Base-by-base conservation (phyloP, 1,140 invertebrate genomes). In the Philotrypesis tridentata region DNA sequence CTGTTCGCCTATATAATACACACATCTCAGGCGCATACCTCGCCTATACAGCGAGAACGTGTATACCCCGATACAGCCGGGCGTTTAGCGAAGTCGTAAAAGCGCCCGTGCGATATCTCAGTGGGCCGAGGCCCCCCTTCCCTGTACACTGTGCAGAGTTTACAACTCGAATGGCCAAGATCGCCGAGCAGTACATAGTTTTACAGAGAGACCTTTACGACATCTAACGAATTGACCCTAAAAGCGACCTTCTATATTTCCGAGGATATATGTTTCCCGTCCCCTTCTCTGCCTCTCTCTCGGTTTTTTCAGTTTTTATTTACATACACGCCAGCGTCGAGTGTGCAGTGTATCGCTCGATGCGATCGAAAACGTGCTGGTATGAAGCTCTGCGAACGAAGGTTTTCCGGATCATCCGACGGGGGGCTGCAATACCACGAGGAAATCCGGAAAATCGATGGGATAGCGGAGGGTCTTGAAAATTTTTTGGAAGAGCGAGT, bases 21-120 rank as follows among this genome's bases (percentile, higher is more conserved):
- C n/a, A n/a, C 21, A 3, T 17, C 0, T 17, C 0, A n/a, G n/a
- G 48, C 48, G 5, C n/a, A 55, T 17, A 43, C 40, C 40, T 43
- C 40, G 40, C 12, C 2, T 37, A 65, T 25, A 23, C 9, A 63
- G 25, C n/a, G 17, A 27, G 21, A 63, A 6, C 61, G 61, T 65
- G 23, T 14, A 65, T n/a, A 37, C 33, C 33, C 33, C 23, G 21
- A 27, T 67, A 27, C 17, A 29, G 11, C 25, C 63, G 9, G 25
- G 25, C 70, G 70, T 43, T 72, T 48, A 72, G 40, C 70, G n/a
- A 72, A 43, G 33, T 72, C 40, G 23, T 48, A 72, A 72, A 48
- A 72, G 70, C 67, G 63, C 63, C 33, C 4, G n/a, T 12, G 63
- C 29, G 29, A 70, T 70, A 70, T 70, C 68, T 70, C 68, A 70